Evolutionary conservation across 2,888 invertebrate genomes (phyloP).

Genomic region (Sinodicranocentrus sp.): DNA sequence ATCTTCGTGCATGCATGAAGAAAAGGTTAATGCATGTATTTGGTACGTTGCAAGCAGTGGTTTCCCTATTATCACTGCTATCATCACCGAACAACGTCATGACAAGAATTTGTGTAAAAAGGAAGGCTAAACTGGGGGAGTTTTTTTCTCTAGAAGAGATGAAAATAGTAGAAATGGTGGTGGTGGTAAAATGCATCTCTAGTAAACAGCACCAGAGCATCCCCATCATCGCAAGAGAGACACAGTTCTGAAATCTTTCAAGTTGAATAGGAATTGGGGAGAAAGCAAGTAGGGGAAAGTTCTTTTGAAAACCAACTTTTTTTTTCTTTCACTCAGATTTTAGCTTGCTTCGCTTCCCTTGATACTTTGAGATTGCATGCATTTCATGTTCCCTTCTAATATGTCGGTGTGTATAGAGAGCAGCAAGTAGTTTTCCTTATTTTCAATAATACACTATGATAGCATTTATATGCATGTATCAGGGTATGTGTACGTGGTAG

Average conservation of each 20-base stretch:
- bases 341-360: conserved; percentile 53
- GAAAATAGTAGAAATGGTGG: conserved; percentile 15
- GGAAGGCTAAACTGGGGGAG: conserved; percentile 27
- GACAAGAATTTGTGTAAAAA: conserved; percentile 43
- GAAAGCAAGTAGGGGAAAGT: conserved; percentile 66
- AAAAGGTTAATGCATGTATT: conserved; percentile 22
- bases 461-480: too few relatives aligned
- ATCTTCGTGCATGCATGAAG: conserved; percentile 9
- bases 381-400: too few relatives aligned
- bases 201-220: conserved; percentile 51
- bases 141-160: conserved; percentile 20
- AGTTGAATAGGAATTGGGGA: conserved; percentile 65
- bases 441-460: too few relatives aligned
- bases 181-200: conserved; percentile 60
- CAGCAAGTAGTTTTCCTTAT: too few relatives aligned
- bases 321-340: conserved; percentile 64
- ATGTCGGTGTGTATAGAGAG: too few relatives aligned
- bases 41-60: conserved; percentile 10
- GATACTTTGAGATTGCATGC: conserved; percentile 37
- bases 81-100: conserved; percentile 24
- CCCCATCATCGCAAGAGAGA: conserved; percentile 49
- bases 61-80: conserved; percentile 8
- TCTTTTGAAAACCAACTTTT: conserved; percentile 63
- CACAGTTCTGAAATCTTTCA: conserved; percentile 65
- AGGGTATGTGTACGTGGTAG: too few relatives aligned